phyloP scores from a whole-genome alignment of 2,888 invertebrate genomes.

The Operophtera brumata region DNA sequence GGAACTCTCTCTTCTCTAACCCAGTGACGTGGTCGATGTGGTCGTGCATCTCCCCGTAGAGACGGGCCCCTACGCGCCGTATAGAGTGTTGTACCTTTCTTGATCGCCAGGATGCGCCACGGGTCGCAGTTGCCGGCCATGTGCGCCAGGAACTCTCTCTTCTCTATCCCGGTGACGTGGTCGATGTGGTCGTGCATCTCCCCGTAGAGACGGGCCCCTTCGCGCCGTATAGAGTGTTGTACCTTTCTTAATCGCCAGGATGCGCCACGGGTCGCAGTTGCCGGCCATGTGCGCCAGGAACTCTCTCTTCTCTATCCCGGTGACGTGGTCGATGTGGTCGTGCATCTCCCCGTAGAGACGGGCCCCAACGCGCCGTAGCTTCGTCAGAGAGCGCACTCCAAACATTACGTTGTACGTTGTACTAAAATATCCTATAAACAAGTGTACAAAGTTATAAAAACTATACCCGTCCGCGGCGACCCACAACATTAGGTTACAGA shows the following conservation, averaged over 20 bases:
- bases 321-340: slow-evolving; percentile 94
- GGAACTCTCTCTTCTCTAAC: slow-evolving; percentile 92
- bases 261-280: slow-evolving; percentile 92
- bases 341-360: slow-evolving; percentile 84
- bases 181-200: slow-evolving; percentile 89
- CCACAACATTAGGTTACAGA: too few relatives aligned
- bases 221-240: slow-evolving; percentile 34
- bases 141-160: slow-evolving; percentile 92
- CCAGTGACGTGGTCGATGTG: slow-evolving; percentile 96
- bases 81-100: slow-evolving; percentile 65
- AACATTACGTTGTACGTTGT: slow-evolving; percentile 17
- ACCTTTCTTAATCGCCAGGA: slow-evolving; percentile 84
- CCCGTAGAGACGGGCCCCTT: slow-evolving; percentile 79
- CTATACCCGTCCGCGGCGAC: too few relatives aligned
- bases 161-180: slow-evolving; percentile 95
- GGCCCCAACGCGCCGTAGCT: slow-evolving; percentile 40
- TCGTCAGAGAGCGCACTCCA: slow-evolving; percentile 40
- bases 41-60: slow-evolving; percentile 85
- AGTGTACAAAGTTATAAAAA: too few relatives aligned
- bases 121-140: slow-evolving; percentile 94
- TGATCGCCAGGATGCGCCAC: slow-evolving; percentile 86
- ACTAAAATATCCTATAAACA: too few relatives aligned
- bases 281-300: slow-evolving; percentile 92
- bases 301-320: slow-evolving; percentile 95
- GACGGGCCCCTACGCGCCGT: slow-evolving; percentile 57